Evolutionary conservation across 2,888 invertebrate genomes (phyloP).

Genomic region (Acanthosepion pharaonis): DNA sequence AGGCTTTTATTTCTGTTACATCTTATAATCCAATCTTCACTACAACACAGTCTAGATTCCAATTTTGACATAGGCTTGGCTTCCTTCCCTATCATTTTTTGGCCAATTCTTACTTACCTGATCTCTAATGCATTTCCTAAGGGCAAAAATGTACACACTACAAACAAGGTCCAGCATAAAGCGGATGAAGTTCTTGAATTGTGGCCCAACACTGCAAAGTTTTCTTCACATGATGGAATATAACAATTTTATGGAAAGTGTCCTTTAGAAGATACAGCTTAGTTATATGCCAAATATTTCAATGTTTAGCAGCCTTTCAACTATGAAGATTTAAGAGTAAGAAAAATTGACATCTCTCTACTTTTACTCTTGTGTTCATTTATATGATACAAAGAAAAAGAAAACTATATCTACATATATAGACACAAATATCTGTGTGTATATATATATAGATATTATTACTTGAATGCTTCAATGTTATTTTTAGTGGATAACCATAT

Average conservation of each 20-base stretch:
- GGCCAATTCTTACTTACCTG: background rate
- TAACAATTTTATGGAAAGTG: background rate
- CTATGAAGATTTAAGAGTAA: too few relatives aligned
- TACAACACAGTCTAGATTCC: background rate
- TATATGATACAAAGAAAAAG: too few relatives aligned
- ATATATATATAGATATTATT: too few relatives aligned
- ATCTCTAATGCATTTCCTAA: background rate
- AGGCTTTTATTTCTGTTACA: constrained; percentile 13
- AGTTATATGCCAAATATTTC: too few relatives aligned
- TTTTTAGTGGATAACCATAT: too few relatives aligned
- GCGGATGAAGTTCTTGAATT: background rate
- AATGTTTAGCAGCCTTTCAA: too few relatives aligned
- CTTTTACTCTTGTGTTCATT: too few relatives aligned
- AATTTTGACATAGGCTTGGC: background rate
- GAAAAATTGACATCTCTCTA: too few relatives aligned
- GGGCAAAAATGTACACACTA: background rate
- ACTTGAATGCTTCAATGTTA: too few relatives aligned
- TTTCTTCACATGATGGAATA: background rate
- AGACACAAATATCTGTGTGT: too few relatives aligned
- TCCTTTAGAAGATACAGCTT: background rate
- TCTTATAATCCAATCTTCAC: background rate
- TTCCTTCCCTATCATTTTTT: constrained; percentile 9
- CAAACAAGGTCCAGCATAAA: background rate
- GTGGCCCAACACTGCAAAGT: background rate
- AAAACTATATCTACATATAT: too few relatives aligned